phyloP scores from a whole-genome alignment of 2,888 invertebrate genomes.

The Apodemia hepburni region DNA sequence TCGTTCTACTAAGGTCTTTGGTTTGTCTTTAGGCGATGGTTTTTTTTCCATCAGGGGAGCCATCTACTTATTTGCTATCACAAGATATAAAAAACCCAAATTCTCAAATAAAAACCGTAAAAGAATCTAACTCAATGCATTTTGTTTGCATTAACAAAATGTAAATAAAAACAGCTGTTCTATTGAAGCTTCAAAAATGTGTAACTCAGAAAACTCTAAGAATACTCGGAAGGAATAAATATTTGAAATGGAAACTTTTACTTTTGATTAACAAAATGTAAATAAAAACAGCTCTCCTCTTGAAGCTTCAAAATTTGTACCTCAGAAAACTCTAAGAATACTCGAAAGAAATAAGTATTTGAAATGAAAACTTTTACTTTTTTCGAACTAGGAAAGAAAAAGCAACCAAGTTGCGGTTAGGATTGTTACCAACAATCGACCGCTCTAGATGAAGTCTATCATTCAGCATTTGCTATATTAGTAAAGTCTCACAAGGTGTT shows the following conservation, averaged over 20 bases:
- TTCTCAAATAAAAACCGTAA: too few species aligned
- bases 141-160: too few species aligned
- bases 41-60: too few species aligned
- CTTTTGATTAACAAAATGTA: not conserved
- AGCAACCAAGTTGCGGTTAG: constrained; percentile 18
- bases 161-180: too few species aligned
- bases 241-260: not conserved
- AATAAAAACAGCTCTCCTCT: not conserved
- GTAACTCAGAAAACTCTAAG: not conserved
- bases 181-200: not conserved
- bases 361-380: not conserved
- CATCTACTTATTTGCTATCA: too few species aligned
- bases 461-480: constrained; percentile 22
- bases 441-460: constrained; percentile 17
- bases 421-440: constrained; percentile 20
- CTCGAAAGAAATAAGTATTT: not conserved
- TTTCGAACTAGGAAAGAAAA: not conserved
- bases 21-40: too few species aligned
- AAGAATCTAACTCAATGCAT: too few species aligned
- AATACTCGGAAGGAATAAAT: not conserved
- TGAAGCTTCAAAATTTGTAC: not conserved
- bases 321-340: not conserved
- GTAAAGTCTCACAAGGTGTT: not conserved
- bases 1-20: too few species aligned
- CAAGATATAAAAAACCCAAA: too few species aligned